Conservation (phyloP, 2,113 vertebrate genomes). For the Spheniscus mendiculus region DNA sequence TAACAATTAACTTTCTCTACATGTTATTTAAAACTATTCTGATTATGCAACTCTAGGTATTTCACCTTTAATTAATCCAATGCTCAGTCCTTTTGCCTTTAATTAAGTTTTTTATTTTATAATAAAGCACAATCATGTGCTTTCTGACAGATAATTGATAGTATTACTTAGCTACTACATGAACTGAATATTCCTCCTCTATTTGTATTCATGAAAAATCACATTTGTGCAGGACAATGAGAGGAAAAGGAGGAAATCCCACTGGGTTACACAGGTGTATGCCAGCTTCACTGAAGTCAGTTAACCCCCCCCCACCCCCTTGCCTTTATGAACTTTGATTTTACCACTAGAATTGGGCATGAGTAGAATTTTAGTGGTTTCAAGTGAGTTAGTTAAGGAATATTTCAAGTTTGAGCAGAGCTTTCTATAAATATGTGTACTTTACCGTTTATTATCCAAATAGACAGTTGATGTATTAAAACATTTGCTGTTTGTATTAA, state of each 20-base stretch:
- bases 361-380: background rate
- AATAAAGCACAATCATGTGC: background rate
- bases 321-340: slow-evolving; percentile 4
- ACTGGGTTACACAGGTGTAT: background rate
- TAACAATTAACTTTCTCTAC: background rate
- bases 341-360: background rate
- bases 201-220: background rate
- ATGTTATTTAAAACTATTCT: background rate
- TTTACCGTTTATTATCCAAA: background rate
- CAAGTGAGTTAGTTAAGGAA: background rate
- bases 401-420: background rate
- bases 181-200: background rate
- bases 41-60: background rate
- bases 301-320: background rate
- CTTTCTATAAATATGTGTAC: background rate
- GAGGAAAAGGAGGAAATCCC: background rate
- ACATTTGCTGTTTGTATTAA: background rate
- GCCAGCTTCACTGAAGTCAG: background rate
- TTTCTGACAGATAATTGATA: background rate
- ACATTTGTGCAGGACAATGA: background rate
- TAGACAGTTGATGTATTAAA: background rate
- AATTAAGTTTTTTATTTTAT: background rate
- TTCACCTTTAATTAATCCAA: background rate
- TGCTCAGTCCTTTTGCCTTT: background rate
- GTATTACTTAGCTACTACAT: background rate